Conservation (phyloP, 2,888 invertebrate genomes). For the Andrena dorsata region DNA sequence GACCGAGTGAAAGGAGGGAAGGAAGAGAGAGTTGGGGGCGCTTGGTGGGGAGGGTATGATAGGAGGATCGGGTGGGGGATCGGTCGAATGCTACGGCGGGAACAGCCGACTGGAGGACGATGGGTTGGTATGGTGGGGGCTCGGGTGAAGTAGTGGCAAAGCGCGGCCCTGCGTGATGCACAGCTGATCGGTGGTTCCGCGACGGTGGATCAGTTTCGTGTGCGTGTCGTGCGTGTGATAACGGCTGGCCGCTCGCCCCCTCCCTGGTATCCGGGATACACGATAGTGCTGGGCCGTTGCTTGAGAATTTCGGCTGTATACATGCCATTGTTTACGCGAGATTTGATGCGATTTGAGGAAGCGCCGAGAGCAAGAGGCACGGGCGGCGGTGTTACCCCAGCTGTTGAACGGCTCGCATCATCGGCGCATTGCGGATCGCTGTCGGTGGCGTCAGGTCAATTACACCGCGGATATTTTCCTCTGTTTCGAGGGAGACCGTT, state of each 20-base stretch:
- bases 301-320: conserved; percentile 33
- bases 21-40: conserved; percentile 6
- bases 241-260: conserved; percentile 8
- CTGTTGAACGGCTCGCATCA: conserved; percentile 43
- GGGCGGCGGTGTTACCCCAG: conserved; percentile 31
- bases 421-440: conserved; percentile 59
- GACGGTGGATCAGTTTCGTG: conserved; percentile 33
- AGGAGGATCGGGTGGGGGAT: conserved; percentile 24
- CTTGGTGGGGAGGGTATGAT: neutral
- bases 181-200: conserved; percentile 71
- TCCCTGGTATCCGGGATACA: conserved; percentile 1
- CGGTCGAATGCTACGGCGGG: conserved; percentile 7
- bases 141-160: conserved; percentile 52
- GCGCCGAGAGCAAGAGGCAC: conserved; percentile 42
- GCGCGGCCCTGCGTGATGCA: conserved; percentile 69
- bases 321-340: conserved; percentile 57
- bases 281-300: conserved; percentile 45
- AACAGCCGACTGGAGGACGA: conserved; percentile 33
- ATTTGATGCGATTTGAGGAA: conserved; percentile 67
- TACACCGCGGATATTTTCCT: conserved; percentile 40
- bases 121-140: conserved; percentile 45
- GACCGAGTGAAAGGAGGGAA: neutral
- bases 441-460: conserved; percentile 56
- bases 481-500: conserved; percentile 41
- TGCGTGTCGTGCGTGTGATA: neutral